Conservation (phyloP, 2,888 invertebrate species). For the Pecten maximus region DNA sequence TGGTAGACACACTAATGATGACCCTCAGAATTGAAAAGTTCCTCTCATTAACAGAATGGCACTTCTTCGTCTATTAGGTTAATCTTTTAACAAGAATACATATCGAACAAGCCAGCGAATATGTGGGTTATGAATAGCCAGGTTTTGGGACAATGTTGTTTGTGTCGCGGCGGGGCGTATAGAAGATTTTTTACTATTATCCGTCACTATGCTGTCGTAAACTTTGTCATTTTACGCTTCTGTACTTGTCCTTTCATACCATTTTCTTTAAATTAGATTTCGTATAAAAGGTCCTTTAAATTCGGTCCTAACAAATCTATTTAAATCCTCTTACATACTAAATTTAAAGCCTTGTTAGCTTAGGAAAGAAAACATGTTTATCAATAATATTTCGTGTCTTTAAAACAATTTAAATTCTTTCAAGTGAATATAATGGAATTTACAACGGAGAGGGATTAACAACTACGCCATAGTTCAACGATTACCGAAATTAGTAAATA, state of each 20-base stretch:
- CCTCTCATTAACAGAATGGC: slow-evolving; percentile 48
- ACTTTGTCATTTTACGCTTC: slow-evolving; percentile 27
- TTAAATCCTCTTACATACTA: not conserved
- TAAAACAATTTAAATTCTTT: not conserved
- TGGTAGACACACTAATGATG: not conserved
- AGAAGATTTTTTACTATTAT: not conserved
- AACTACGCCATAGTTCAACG: too few relatives aligned
- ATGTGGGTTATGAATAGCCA: not conserved
- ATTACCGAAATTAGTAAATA: too few relatives aligned
- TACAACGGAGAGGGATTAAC: too few relatives aligned
- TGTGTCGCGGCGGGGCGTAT: not conserved
- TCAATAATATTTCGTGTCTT: not conserved
- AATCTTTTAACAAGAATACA: slow-evolving; percentile 44
- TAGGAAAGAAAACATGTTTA: not conserved
- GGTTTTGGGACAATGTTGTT: slow-evolving; percentile 18
- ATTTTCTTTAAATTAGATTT: slow-evolving; percentile 35
- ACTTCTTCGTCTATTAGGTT: slow-evolving; percentile 53
- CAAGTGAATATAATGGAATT: not conserved
- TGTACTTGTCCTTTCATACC: not conserved
- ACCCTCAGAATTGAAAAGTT: not conserved
- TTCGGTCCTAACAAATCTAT: slow-evolving; percentile 18
- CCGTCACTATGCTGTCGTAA: not conserved
- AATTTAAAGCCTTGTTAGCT: not conserved
- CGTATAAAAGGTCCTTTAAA: slow-evolving; percentile 16
- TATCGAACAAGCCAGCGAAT: slow-evolving; percentile 38